Evolutionary conservation across 92 coral and sea anemone genomes (phyloP), one percentile per base, ranked within the genome.

Genomic region (Diadumene lineata): DNA sequence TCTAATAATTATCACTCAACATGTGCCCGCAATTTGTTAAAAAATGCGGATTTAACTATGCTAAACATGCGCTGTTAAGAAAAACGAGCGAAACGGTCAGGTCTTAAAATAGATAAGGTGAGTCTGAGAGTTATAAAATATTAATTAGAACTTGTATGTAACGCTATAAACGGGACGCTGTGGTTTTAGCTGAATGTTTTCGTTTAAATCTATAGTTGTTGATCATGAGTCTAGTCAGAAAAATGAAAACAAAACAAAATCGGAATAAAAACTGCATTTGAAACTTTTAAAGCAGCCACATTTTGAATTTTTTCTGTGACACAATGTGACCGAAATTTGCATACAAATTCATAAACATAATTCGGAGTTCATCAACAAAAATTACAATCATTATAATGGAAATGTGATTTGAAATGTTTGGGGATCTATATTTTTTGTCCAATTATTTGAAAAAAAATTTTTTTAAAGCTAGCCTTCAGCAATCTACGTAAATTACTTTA

Each of bases 31-130:
- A 76, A 64, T 64, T 1, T 31, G 8, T 43, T 6, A 24, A 0
- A 64, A 67, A 43, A 64, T 22, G 81, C 81, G 81, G 81, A 53
- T 22, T 64, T 50, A 25, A 31, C 16, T 38, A 26, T 17, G 33
- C 56, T 3, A 73, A 60, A 23, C 78, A 73, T 73, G 78, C 78
- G 78, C 58, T 43, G 29, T 18, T 43, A 24, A 57, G 17, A 56
- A 73, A 57, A 13, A 2, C 31, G 33, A n/a, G 44, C 31, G 53
- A 28, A 61, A 60, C 66, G 8, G 1, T 16, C 0, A 24, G 68
- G 32, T 31, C 67, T 33, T 16, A 56, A 72, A 56, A 58, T 53
- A 48, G 58, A 61, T 38, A 38, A 4, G 6, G 48, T 38, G 7
- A 38, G 7, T 38, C 13, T 13, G 48, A 13, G 6, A 4, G 7